These are phyloP conservation scores for Arrhamphus sclerolepis DNA, from an alignment of 2,797 vertebrate species.

Conservation along the genomic window DNA sequence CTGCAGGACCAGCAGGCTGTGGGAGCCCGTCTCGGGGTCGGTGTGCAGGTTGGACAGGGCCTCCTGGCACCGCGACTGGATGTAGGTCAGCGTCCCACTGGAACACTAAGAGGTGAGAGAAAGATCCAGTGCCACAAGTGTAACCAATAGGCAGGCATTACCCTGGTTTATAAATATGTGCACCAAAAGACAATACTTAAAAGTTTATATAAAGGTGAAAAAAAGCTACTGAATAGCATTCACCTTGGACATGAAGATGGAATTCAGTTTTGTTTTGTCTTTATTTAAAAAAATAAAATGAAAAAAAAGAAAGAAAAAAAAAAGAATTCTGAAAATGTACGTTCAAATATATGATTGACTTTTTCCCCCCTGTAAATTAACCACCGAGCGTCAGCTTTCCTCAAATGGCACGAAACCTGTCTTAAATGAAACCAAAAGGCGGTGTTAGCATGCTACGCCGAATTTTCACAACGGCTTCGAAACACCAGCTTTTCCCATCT, in stretches of 20 bases:
- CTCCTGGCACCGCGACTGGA: slow-evolving; percentile 85
- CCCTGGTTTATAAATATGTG: no score
- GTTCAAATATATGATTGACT: no score
- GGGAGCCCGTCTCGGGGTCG: slow-evolving; percentile 73
- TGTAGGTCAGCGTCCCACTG: slow-evolving; percentile 91
- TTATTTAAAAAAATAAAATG: no score
- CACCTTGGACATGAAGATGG: no score
- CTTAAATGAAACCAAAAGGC: neutral
- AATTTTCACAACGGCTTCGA: slow-evolving; percentile 1
- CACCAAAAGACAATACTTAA: neutral
- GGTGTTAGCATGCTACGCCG: neutral
- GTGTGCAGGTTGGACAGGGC: slow-evolving; percentile 87
- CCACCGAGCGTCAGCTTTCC: no score
- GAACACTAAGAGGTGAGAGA: slow-evolving; percentile 82
- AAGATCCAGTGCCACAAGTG: slow-evolving; percentile 16
- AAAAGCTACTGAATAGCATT: no score
- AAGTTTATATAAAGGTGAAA: no score
- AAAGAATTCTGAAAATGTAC: no score
- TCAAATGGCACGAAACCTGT: no score
- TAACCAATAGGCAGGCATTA: neutral
- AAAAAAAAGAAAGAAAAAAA: no score
- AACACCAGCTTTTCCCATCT: neutral
- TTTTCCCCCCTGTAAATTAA: no score
- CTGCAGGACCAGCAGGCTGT: slow-evolving; percentile 85
- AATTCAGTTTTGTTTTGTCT: no score